Evolutionary conservation across 2,113 vertebrate species (phyloP).

Genomic region (Mobula hypostoma): DNA sequence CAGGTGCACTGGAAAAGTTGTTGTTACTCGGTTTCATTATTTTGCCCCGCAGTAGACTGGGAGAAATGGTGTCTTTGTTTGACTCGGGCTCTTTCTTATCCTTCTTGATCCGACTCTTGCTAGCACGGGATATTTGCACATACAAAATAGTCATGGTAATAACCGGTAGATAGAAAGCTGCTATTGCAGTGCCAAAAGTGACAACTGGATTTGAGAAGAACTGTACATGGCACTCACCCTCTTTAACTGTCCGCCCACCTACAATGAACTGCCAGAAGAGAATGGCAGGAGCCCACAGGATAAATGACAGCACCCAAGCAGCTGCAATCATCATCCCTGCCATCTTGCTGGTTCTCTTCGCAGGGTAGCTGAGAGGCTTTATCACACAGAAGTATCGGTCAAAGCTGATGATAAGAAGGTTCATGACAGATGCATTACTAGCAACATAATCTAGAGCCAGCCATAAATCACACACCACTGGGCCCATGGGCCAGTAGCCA

Average conservation of each 20-base stretch:
- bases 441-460: conserved; percentile 92
- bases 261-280: conserved; percentile 99
- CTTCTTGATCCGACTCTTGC: conserved; percentile 93
- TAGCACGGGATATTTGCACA: conserved; percentile 91
- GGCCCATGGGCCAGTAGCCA: conserved; percentile 93
- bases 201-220: conserved; percentile 93
- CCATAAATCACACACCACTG: conserved; percentile 95
- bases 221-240: conserved; percentile 91
- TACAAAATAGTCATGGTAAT: conserved; percentile 94
- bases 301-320: conserved; percentile 94
- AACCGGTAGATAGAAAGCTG: conserved; percentile 93
- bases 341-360: conserved; percentile 95
- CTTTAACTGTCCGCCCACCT: conserved; percentile 85
- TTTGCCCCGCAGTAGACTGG: conserved; percentile 69
- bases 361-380: conserved; percentile 91
- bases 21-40: conserved; percentile 81
- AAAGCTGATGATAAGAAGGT: conserved; percentile 97
- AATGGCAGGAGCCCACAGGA: conserved; percentile 95
- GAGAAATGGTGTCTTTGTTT: conserved; percentile 71
- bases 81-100: conserved; percentile 73
- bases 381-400: conserved; percentile 98
- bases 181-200: conserved; percentile 94
- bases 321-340: conserved; percentile 97
- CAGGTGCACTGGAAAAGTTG: conserved; percentile 60
- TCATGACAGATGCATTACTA: conserved; percentile 98